phyloP scores from a whole-genome alignment of 2,113 vertebrate genomes.

The Neogale vison region DNA sequence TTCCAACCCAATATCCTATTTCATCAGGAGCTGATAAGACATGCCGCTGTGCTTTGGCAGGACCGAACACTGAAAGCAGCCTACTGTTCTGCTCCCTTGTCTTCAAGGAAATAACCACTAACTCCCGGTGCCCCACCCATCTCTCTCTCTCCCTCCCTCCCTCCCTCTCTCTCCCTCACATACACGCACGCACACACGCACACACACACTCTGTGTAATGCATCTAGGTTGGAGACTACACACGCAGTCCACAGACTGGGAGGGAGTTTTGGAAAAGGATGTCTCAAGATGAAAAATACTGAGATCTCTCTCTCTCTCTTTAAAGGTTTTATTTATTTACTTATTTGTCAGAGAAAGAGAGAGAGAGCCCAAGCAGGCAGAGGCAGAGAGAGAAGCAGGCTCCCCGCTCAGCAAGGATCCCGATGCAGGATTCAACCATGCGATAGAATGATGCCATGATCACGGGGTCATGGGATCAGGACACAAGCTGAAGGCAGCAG shows the following conservation, averaged over 20 bases:
- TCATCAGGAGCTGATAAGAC: neutral
- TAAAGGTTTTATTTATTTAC: too few relatives aligned
- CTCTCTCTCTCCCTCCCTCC: neutral
- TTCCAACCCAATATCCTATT: neutral
- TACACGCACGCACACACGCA: neutral
- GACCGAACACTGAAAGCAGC: neutral
- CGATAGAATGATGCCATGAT: too few relatives aligned
- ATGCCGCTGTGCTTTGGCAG: neutral
- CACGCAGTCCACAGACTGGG: neutral
- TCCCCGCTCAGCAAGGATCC: too few relatives aligned
- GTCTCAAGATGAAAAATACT: neutral
- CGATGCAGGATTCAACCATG: too few relatives aligned
- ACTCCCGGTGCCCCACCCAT: accelerated
- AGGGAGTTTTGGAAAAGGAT: neutral
- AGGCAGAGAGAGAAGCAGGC: too few relatives aligned
- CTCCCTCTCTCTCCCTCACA: neutral
- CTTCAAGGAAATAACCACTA: neutral
- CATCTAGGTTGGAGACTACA: neutral
- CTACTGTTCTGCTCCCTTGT: neutral
- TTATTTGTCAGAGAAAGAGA: too few relatives aligned
- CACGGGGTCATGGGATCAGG: too few relatives aligned
- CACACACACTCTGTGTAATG: neutral
- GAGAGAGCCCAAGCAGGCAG: too few relatives aligned
- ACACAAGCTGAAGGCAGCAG: too few relatives aligned
- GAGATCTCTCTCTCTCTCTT: neutral